Base-by-base conservation (phyloP, 2,888 invertebrate genomes). In the Plagiodera versicolora region DNA sequence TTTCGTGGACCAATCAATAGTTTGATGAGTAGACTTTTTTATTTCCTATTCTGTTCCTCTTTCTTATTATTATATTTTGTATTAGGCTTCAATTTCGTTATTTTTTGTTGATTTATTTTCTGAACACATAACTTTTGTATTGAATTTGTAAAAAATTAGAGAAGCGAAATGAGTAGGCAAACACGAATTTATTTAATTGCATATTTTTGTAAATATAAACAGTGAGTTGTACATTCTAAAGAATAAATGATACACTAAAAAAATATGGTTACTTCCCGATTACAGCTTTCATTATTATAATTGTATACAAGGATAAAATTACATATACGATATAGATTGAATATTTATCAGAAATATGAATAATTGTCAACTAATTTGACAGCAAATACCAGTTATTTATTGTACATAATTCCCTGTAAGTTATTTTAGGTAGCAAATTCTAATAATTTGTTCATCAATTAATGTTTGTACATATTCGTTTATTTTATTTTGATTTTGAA, bases 401-500 rank as follows among this genome's bases (percentile, higher is more conserved):
- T 74, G 72, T 74, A 74, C 58, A 72, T 74, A 72, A 44, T 64
- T 8, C 14, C 39, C 24, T 53, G 62, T 72, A 72, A 71, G 70
- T 70, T 69, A 69, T 69, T 68, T 66, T 72, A 70, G 64, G 59
- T 70, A 69, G 67, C 60, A 67, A 68, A 69, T 69, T 63, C 66
- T 71, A 66, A 66, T 74, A 71, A 68, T 75, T 76, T 67, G 65
- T 68, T 71, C 57, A 63, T 53, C 51, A 59, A 63, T 55, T 61
- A 66, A 75, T 70, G 71, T 74, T 74, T 74, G 75, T 78, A 76
- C 68, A 75, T 76, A 76, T 39, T 39, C 74, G 74, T 75, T 76
- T 77, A 75, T 76, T 79, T 77, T 77, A 71, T 76, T 75, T 75
- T 76, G 72, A 67, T 63, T 68, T 67, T 68, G 67, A 76, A 79